phyloP scores from a whole-genome alignment of 2,113 vertebrate genomes.

The Neodon shergylaensis region DNA sequence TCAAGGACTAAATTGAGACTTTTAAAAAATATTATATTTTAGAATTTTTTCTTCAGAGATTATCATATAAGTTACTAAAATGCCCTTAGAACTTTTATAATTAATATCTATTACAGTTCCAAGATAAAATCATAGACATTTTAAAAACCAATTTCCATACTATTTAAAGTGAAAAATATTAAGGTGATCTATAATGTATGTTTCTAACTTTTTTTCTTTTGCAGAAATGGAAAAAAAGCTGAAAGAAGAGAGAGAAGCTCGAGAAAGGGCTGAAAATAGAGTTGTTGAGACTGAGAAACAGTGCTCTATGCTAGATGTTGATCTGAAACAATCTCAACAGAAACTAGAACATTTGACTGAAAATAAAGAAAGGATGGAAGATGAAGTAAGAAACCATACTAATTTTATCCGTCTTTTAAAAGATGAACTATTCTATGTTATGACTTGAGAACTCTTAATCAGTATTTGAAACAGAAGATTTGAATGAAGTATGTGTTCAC shows the following conservation, averaged over 20 bases:
- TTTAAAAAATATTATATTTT: conserved; percentile 12
- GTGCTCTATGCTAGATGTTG: conserved; percentile 98
- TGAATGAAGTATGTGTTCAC: conserved; percentile 42
- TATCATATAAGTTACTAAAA: conserved; percentile 20
- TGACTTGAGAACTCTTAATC: background rate
- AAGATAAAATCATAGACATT: conserved; percentile 11
- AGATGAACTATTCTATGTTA: background rate
- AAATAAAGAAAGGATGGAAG: conserved; percentile 97
- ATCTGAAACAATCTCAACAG: conserved; percentile 97
- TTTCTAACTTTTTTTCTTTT: conserved; percentile 48
- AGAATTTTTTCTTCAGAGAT: conserved; percentile 38
- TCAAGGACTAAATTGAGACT: background rate
- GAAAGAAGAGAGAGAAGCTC: conserved; percentile 93
- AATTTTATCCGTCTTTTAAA: conserved; percentile 19
- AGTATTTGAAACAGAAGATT: conserved; percentile 32
- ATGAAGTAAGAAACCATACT: conserved; percentile 89
- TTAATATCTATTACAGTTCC: conserved; percentile 8
- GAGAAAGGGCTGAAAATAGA: conserved; percentile 94
- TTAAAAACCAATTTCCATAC: conserved; percentile 4
- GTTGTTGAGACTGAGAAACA: conserved; percentile 98
- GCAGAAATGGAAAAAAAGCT: conserved; percentile 97
- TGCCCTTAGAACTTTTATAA: conserved; percentile 39
- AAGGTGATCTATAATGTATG: conserved; percentile 10
- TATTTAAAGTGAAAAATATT: conserved; percentile 32
- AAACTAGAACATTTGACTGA: conserved; percentile 96